Conservation (phyloP, 2,797 vertebrate species). For the Cyclura pinguis region DNA sequence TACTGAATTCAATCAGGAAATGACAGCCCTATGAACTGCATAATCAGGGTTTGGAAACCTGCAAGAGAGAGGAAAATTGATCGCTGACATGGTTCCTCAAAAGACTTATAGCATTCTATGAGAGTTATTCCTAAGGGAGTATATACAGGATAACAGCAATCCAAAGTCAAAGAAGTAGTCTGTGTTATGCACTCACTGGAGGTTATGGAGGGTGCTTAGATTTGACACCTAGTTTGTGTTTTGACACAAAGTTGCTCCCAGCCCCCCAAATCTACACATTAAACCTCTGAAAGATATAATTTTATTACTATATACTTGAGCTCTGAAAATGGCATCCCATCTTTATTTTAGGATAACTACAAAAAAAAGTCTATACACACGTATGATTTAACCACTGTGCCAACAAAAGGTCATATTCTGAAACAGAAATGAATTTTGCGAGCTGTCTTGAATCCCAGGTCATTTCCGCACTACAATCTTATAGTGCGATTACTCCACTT, state of each 20-base stretch:
- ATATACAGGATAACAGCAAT: too few species aligned
- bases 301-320: neutral
- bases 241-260: neutral
- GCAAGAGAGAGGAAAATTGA: neutral
- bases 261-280: neutral
- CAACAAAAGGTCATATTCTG: neutral
- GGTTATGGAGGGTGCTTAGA: neutral
- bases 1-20: conserved; percentile 30
- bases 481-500: too few species aligned
- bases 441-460: too few species aligned
- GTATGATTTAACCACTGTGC: neutral
- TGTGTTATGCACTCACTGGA: neutral
- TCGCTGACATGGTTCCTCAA: neutral
- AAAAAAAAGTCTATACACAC: too few species aligned
- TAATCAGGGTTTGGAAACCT: neutral
- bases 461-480: too few species aligned
- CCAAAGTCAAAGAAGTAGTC: neutral
- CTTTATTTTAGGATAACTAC: too few species aligned
- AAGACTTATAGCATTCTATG: neutral
- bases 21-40: conserved; percentile 15
- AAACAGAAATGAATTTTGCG: neutral
- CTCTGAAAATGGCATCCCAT: too few species aligned
- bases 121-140: too few species aligned
- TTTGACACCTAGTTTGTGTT: neutral
- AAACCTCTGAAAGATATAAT: neutral